These are phyloP conservation scores for Xenopus petersii DNA, from an alignment of 2,797 vertebrate genomes.

Conservation along the genomic window DNA sequence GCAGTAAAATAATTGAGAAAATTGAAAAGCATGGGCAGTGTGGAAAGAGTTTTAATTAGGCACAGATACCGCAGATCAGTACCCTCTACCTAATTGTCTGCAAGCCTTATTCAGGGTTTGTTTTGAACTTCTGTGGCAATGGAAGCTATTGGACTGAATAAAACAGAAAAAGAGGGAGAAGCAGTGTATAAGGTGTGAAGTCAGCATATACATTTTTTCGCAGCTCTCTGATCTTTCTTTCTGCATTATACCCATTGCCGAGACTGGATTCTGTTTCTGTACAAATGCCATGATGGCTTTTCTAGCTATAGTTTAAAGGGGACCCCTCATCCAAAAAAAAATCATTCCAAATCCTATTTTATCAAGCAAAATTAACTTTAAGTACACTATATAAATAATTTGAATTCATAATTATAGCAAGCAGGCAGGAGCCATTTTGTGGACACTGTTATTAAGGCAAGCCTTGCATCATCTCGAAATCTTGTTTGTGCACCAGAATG, in stretches of 20 bases:
- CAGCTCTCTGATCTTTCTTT: neutral
- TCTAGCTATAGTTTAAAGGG: no score
- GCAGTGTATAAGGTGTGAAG: neutral
- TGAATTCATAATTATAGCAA: no score
- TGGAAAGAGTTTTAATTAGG: slow-evolving; percentile 23
- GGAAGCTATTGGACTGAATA: slow-evolving; percentile 1
- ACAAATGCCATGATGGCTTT: neutral
- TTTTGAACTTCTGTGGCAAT: neutral
- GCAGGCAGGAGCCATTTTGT: no score
- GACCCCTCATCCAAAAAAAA: no score
- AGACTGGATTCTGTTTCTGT: neutral
- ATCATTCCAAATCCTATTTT: no score
- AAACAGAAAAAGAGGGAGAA: neutral
- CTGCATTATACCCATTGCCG: slow-evolving; percentile 4
- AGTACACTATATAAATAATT: no score
- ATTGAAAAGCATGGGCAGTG: neutral
- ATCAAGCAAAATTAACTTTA: no score
- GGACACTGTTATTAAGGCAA: no score
- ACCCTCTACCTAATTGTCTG: slow-evolving; percentile 16
- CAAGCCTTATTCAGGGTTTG: slow-evolving; percentile 10
- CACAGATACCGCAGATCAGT: slow-evolving; percentile 18
- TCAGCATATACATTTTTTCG: neutral
- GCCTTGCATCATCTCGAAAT: no score
- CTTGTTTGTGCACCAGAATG: no score
- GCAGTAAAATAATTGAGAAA: slow-evolving; percentile 35